These are phyloP conservation scores for Labeo calbasu DNA, from an alignment of 2,797 vertebrate species.

Conservation along the genomic window DNA sequence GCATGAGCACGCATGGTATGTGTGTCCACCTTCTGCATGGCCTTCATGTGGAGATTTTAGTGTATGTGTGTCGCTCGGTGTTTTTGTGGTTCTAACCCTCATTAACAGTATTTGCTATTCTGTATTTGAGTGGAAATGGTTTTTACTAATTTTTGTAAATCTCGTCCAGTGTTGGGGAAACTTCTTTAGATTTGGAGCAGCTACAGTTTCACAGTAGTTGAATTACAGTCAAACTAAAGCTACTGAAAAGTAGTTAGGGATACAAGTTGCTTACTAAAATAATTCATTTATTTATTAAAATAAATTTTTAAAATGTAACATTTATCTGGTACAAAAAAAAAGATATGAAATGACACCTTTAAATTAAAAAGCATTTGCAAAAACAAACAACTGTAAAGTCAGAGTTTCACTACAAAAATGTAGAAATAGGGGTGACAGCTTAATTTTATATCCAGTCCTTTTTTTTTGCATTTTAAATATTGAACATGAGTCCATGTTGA, in stretches of 20 bases:
- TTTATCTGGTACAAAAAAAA: too few relatives aligned
- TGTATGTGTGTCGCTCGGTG: conserved; percentile 24
- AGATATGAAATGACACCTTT: too few relatives aligned
- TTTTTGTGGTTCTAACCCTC: conserved; percentile 51
- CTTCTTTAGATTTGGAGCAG: background rate
- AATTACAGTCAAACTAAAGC: background rate
- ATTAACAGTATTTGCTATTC: conserved; percentile 28
- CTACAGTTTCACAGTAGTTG: background rate
- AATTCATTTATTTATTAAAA: background rate
- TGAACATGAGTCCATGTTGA: too few relatives aligned
- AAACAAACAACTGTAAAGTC: too few relatives aligned
- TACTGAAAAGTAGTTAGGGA: background rate
- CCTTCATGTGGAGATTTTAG: conserved; percentile 53
- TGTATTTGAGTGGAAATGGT: conserved; percentile 7
- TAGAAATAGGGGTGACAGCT: too few relatives aligned
- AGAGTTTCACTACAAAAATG: too few relatives aligned
- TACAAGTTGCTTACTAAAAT: background rate
- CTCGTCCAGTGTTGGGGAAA: conserved; percentile 28
- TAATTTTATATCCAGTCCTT: too few relatives aligned
- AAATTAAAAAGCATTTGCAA: too few relatives aligned
- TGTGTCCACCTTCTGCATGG: conserved; percentile 76
- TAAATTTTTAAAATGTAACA: background rate
- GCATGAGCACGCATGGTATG: conserved; percentile 85
- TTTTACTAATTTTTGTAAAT: background rate
- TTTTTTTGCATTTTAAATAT: too few relatives aligned